phyloP scores from a whole-genome alignment of 2,113 vertebrate genomes.

The Colinus virginianus region DNA sequence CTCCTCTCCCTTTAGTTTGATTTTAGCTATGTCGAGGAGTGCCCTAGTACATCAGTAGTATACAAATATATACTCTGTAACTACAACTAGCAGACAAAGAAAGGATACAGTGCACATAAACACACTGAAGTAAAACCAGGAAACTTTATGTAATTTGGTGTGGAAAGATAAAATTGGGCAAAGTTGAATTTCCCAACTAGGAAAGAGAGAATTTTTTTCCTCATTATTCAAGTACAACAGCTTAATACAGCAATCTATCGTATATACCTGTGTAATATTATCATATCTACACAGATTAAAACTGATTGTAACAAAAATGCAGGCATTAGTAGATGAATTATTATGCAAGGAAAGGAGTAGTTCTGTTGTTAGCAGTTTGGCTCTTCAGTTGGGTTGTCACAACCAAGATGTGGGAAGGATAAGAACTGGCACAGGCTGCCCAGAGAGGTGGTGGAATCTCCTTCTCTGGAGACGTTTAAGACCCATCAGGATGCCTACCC shows the following conservation, averaged over 20 bases:
- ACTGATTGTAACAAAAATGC: not conserved
- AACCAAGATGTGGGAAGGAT: not conserved
- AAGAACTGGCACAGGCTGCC: too few species aligned
- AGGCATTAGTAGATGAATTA: not conserved
- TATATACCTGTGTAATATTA: not conserved
- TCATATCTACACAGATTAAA: not conserved
- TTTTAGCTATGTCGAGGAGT: not conserved
- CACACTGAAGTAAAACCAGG: not conserved
- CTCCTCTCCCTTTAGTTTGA: not conserved
- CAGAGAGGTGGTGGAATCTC: too few species aligned
- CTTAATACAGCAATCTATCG: not conserved
- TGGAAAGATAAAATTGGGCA: not conserved
- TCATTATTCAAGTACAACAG: not conserved
- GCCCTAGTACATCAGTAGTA: not conserved
- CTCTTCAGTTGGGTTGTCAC: not conserved
- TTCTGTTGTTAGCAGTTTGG: not conserved
- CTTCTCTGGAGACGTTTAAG: too few species aligned
- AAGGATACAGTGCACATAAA: not conserved
- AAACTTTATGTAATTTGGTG: not conserved
- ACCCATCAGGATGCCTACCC: too few species aligned
- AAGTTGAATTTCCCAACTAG: not conserved
- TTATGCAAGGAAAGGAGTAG: not conserved
- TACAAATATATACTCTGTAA: not conserved
- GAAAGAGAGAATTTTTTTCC: not conserved
- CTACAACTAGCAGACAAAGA: not conserved